These are phyloP conservation scores for Corapipo altera DNA, from an alignment of 2,113 vertebrate species.

Conservation along the genomic window DNA sequence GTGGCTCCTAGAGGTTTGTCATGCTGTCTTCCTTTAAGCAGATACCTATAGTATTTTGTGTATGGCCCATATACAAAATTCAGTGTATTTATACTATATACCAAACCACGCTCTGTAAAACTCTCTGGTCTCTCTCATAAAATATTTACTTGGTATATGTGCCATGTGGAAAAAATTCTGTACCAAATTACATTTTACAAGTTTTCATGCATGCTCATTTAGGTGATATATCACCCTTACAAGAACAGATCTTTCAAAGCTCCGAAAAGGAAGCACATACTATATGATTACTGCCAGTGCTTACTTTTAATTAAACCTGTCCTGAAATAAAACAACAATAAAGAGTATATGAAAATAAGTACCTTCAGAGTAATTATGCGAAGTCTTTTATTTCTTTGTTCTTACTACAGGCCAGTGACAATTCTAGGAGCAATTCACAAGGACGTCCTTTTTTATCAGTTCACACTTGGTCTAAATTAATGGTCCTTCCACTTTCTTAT, in stretches of 20 bases:
- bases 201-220: neutral
- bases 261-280: neutral
- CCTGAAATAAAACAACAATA: neutral
- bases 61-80: neutral
- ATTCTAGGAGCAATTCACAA: neutral
- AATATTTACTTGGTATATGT: neutral
- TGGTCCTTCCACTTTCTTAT: neutral
- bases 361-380: neutral
- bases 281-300: neutral
- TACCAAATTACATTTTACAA: neutral
- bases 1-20: neutral
- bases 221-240: slow-evolving; percentile 1
- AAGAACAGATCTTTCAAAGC: neutral
- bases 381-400: neutral
- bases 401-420: neutral
- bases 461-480: neutral
- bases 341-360: neutral
- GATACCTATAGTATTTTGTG: neutral
- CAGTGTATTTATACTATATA: neutral
- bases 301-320: neutral
- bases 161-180: neutral
- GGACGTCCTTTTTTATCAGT: neutral
- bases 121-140: neutral
- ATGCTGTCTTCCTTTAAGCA: neutral
- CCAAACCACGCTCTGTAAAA: neutral